Conservation (phyloP, 2,113 vertebrate species). For the Mionectes macconnelli region DNA sequence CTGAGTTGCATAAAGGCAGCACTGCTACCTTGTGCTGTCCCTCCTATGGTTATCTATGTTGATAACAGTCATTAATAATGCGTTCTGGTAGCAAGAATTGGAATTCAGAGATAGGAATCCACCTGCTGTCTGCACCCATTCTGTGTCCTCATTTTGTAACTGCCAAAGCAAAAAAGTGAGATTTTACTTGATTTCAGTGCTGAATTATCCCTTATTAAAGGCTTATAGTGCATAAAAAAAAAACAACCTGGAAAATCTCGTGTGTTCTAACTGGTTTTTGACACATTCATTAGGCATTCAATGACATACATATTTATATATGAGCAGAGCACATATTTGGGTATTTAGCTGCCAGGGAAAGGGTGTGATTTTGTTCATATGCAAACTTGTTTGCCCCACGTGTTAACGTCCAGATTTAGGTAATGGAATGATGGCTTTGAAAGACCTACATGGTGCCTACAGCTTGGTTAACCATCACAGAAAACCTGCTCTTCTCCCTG, state of each 20-base stretch:
- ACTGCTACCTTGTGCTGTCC: background rate
- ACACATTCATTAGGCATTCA: background rate
- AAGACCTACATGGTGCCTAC: background rate
- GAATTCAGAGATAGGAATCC: background rate
- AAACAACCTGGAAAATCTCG: background rate
- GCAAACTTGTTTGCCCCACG: background rate
- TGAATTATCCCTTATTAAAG: background rate
- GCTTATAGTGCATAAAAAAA: background rate
- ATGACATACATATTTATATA: background rate
- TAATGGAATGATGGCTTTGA: background rate
- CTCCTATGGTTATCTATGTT: background rate
- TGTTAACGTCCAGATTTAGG: background rate
- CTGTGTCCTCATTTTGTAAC: background rate
- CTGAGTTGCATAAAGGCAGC: background rate
- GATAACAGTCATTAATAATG: background rate
- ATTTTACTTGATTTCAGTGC: background rate
- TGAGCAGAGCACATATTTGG: background rate
- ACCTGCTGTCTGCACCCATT: background rate
- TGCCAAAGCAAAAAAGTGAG: background rate
- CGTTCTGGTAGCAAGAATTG: background rate
- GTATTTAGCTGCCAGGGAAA: conserved; percentile 3
- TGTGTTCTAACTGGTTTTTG: background rate
- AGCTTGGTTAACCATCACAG: background rate
- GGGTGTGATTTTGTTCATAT: background rate
- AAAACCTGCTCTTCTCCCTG: background rate